Evolutionary conservation across 92 coral and sea anemone species (phyloP), one percentile per base, ranked within the genome.

Genomic region (Blastomussa wellsi): DNA sequence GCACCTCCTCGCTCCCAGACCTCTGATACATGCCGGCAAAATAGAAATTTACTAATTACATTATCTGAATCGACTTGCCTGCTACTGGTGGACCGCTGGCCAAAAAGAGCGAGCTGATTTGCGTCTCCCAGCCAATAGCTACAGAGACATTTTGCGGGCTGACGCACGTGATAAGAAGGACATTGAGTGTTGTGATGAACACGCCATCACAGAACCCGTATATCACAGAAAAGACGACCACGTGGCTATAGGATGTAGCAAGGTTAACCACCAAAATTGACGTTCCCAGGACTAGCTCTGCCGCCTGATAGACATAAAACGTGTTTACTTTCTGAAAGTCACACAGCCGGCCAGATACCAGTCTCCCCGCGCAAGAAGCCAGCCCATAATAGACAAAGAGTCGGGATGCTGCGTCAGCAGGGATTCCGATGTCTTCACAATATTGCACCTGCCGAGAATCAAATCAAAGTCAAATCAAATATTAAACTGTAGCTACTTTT

Each of bases 31-130:
- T n/a, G n/a, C n/a, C n/a, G n/a, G n/a, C n/a, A n/a, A n/a, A n/a
- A n/a, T n/a, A n/a, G n/a, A n/a, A n/a, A n/a, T n/a, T n/a, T n/a
- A n/a, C n/a, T n/a, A 44, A 44, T 3, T 6, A 44, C 49, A 8
- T 44, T 44, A 44, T 44, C 49, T 32, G 16, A 74, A 41, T 14
- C 12, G 11, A 6, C 67, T 4, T 86, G 81, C 92, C 92, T 74
- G 87, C 86, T 5, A 90, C 57, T 16, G 93, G 93, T 20, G 93
- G 87, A 52, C 93, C 93, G 73, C 79, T 85, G 24, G 90, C 90
- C 38, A 70, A 31, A 51, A 85, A 68, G 1, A 90, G 37, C 20
- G 93, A 90, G 51, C 57, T 76, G 16, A 65, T 65, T 17, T 80
- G 76, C 67, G 82, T 80, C 17, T 86, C 79, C 74, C 82, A 90